These are phyloP conservation scores for Dione juno DNA, from an alignment of 2,888 invertebrate species.

Conservation along the genomic window DNA sequence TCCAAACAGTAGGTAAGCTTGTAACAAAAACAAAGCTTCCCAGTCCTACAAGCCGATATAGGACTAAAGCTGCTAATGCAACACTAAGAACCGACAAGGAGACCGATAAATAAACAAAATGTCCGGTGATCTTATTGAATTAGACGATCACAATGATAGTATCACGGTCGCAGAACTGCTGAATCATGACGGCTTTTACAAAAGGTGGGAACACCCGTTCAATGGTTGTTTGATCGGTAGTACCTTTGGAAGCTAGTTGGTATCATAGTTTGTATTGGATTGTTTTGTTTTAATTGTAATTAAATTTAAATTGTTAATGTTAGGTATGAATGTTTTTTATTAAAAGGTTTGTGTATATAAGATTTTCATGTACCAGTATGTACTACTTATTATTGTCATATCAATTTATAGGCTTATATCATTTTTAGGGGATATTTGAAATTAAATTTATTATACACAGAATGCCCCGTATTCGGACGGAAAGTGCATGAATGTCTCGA, in stretches of 20 bases:
- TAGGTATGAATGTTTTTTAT: constrained; percentile 30
- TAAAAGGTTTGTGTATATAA: not conserved
- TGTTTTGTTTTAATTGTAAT: constrained; percentile 13
- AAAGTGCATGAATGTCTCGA: too few relatives aligned
- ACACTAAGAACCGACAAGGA: constrained; percentile 73
- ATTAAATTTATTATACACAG: too few relatives aligned
- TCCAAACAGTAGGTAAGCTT: constrained; percentile 25
- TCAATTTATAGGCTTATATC: too few relatives aligned
- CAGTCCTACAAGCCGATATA: constrained; percentile 58
- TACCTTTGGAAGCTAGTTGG: constrained; percentile 38
- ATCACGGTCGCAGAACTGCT: constrained; percentile 65
- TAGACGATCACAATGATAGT: constrained; percentile 78
- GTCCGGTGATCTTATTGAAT: constrained; percentile 82
- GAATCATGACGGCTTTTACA: constrained; percentile 73
- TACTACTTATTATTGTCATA: too few relatives aligned
- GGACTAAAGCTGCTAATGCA: constrained; percentile 69
- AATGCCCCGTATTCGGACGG: too few relatives aligned
- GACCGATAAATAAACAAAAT: constrained; percentile 81
- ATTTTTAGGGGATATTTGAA: too few relatives aligned
- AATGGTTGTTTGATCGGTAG: constrained; percentile 78
- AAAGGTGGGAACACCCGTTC: constrained; percentile 81
- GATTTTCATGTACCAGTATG: too few relatives aligned
- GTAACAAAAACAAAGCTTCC: constrained; percentile 53
- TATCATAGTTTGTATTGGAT: constrained; percentile 31
- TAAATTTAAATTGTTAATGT: constrained; percentile 7